phyloP scores from a whole-genome alignment of 2,113 vertebrate species.

The Sapayoa aenigma region DNA sequence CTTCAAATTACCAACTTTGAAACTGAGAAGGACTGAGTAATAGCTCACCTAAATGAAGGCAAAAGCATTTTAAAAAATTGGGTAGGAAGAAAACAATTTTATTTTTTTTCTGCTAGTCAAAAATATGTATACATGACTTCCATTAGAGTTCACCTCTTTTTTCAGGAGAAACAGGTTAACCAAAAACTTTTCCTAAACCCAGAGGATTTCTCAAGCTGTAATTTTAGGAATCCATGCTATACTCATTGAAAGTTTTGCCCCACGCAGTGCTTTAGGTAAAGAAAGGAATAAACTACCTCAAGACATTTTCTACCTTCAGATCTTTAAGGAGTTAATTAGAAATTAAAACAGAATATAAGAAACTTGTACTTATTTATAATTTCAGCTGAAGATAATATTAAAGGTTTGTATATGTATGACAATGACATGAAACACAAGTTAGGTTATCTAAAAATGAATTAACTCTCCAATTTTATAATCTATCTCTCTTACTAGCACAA shows the following conservation, averaged over 20 bases:
- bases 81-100: not conserved
- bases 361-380: not conserved
- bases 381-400: not conserved
- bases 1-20: not conserved
- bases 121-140: accelerated
- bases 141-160: not conserved
- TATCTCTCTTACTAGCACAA: not conserved
- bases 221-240: not conserved
- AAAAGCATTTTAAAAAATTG: not conserved
- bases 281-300: not conserved
- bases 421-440: not conserved
- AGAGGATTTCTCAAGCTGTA: not conserved
- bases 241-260: not conserved
- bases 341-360: not conserved
- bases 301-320: not conserved
- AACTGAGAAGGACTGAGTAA: not conserved
- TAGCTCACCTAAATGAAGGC: not conserved
- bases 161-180: not conserved
- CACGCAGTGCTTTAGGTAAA: not conserved
- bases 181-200: not conserved
- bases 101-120: not conserved
- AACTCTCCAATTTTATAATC: not conserved
- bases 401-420: not conserved
- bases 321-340: not conserved
- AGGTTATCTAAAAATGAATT: not conserved